Conservation (phyloP, 2,797 vertebrate genomes). For the Toxotes lorentzi region DNA sequence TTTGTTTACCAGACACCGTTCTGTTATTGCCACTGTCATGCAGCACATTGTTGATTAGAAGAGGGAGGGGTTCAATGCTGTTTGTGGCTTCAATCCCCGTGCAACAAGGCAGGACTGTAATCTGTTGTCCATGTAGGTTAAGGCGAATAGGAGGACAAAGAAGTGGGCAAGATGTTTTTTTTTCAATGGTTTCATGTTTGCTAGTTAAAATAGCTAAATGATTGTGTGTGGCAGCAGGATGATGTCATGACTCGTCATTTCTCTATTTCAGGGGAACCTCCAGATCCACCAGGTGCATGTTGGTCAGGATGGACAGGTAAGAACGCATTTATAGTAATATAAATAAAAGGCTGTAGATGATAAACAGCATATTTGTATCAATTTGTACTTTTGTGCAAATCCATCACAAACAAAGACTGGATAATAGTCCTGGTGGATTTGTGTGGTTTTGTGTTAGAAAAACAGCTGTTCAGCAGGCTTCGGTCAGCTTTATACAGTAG, state of each 20-base stretch:
- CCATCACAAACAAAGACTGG: neutral
- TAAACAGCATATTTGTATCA: neutral
- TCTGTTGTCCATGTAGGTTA: neutral
- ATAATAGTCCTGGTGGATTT: neutral
- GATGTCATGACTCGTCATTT: constrained; percentile 42
- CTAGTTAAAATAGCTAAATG: neutral
- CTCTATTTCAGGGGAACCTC: constrained; percentile 92
- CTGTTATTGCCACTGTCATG: neutral
- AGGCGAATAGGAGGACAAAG: neutral
- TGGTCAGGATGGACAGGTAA: constrained; percentile 99
- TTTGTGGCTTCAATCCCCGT: constrained; percentile 1
- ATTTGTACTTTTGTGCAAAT: neutral
- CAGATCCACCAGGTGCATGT: constrained; percentile 99
- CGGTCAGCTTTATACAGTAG: neutral
- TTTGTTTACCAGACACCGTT: constrained; percentile 49
- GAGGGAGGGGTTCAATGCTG: neutral
- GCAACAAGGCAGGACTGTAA: neutral
- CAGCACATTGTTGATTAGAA: neutral
- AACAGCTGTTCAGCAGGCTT: neutral
- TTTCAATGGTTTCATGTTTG: neutral
- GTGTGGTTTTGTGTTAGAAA: neutral
- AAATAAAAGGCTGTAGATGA: neutral
- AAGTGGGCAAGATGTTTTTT: neutral
- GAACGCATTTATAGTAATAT: constrained; percentile 40
- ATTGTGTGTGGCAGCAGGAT: constrained; percentile 7